phyloP scores from a whole-genome alignment of 2,888 invertebrate species.

The Dinocampus coccinellae region DNA sequence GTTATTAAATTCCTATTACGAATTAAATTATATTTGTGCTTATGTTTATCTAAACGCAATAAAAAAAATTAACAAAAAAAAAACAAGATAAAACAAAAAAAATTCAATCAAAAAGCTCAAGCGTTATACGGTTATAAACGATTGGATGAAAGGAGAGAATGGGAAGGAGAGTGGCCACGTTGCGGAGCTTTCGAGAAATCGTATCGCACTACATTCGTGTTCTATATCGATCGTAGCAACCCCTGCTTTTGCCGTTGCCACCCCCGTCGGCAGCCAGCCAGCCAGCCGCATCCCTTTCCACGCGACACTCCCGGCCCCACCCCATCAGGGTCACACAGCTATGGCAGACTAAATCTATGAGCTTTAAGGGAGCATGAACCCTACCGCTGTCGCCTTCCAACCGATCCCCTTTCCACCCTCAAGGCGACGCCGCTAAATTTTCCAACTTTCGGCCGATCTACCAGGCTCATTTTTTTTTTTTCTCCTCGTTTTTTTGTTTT shows the following conservation, averaged over 20 bases:
- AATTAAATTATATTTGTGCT: neutral
- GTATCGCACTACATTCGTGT: slow-evolving; percentile 34
- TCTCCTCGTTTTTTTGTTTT: slow-evolving; percentile 40
- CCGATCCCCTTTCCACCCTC: neutral
- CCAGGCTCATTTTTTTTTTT: slow-evolving; percentile 27
- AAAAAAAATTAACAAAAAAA: neutral
- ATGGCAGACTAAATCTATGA: slow-evolving; percentile 53
- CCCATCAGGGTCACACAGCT: slow-evolving; percentile 45
- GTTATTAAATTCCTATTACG: neutral
- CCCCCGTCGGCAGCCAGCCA: slow-evolving; percentile 25
- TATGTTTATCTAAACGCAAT: neutral
- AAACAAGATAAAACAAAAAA: neutral
- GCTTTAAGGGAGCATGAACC: slow-evolving; percentile 48
- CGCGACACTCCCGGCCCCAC: slow-evolving; percentile 37
- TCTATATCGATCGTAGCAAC: slow-evolving; percentile 42
- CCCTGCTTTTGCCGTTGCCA: neutral
- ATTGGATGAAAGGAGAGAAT: neutral
- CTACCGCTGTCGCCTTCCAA: slow-evolving; percentile 11
- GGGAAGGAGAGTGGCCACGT: neutral
- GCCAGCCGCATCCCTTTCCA: slow-evolving; percentile 36
- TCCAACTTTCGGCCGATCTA: slow-evolving; percentile 44
- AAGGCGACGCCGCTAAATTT: slow-evolving; percentile 38
- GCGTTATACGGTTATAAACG: neutral
- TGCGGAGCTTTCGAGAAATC: slow-evolving; percentile 22
- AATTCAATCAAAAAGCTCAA: slow-evolving; percentile 8